Conservation (phyloP, 2,888 invertebrate genomes). For the Scaeva pyrastri region DNA sequence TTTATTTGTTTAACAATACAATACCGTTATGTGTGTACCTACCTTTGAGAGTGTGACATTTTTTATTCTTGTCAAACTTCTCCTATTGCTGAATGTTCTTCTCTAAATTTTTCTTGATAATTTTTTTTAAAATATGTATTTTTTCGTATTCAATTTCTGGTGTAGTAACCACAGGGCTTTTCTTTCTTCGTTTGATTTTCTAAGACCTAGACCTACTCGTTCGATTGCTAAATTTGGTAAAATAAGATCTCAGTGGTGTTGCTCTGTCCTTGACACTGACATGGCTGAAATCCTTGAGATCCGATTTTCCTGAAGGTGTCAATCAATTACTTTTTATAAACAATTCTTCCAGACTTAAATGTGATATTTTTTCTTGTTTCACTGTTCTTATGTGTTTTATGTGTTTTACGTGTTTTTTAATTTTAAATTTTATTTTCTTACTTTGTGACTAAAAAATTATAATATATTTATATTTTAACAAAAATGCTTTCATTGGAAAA, state of each 20-base stretch:
- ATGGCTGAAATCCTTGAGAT: no score
- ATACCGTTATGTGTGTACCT: neutral
- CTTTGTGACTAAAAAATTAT: conserved; percentile 25
- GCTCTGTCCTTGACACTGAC: no score
- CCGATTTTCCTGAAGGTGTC: no score
- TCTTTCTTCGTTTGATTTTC: neutral
- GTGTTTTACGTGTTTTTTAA: neutral
- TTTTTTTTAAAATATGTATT: neutral
- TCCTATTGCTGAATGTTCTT: neutral
- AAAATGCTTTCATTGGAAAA: conserved; percentile 37
- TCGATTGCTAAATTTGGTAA: neutral
- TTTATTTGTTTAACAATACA: neutral
- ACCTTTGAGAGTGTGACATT: neutral
- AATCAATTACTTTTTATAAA: neutral
- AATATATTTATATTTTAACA: neutral
- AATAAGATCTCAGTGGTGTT: no score
- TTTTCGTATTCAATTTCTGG: neutral
- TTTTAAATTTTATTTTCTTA: neutral
- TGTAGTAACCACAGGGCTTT: neutral
- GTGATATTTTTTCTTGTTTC: conserved; percentile 7
- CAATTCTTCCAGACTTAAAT: conserved; percentile 4
- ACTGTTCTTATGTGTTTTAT: neutral
- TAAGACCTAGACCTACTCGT: no score
- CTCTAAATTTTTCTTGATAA: neutral
- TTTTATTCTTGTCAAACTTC: neutral